A percentile compares a stretch with the other conserved stretches of the same genome.
phyloP scores from a whole-genome alignment of 2,888 invertebrate genomes.

The Acrobasis consociella region DNA sequence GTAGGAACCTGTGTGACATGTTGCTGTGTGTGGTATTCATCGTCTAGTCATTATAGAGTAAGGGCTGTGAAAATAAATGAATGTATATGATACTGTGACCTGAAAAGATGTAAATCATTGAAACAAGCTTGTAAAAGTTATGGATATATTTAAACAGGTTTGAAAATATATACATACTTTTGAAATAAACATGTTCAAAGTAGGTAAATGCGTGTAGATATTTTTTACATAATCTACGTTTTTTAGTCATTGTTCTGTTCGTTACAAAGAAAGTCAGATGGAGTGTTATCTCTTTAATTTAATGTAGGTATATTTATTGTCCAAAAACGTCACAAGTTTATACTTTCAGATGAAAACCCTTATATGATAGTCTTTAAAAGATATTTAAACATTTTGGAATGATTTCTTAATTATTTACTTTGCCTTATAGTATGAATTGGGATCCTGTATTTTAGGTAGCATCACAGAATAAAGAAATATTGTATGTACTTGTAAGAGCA shows the following conservation, averaged over 20 bases:
- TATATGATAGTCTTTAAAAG: no score
- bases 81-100: slow-evolving; percentile 18
- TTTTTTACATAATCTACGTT: no score
- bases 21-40: slow-evolving; percentile 43
- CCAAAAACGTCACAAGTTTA: no score
- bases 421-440: background rate
- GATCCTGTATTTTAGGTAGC: background rate
- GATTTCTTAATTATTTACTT: background rate
- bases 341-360: no score
- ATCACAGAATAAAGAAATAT: background rate
- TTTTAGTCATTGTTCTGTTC: no score
- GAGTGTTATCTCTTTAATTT: no score
- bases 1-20: slow-evolving; percentile 2
- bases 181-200: background rate
- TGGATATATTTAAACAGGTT: background rate
- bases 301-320: no score
- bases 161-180: background rate
- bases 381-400: no score
- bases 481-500: no score
- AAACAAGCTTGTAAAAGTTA: background rate
- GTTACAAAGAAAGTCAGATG: no score
- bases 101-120: slow-evolving; percentile 24
- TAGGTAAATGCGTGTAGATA: no score
- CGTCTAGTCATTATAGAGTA: slow-evolving; percentile 75
- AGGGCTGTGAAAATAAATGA: slow-evolving; percentile 71